Evolutionary conservation across 1,140 invertebrate genomes (phyloP).

Genomic region (Nasonia giraulti): DNA sequence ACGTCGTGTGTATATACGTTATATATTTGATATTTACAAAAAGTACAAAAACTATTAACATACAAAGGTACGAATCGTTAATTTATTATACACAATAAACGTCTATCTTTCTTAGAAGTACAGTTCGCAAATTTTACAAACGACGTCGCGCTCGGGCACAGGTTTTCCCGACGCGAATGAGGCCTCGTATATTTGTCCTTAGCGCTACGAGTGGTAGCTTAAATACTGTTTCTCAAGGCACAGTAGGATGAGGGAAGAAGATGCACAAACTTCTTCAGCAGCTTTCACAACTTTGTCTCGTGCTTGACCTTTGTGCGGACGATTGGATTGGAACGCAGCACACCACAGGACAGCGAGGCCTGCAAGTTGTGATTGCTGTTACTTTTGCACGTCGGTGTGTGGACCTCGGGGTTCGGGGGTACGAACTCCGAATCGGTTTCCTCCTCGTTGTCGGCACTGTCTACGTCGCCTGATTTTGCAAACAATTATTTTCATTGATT

Average conservation of each 20-base stretch:
- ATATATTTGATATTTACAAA: constrained; percentile 31
- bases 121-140: neutral
- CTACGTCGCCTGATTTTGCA: constrained; percentile 76
- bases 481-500: neutral
- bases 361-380: constrained; percentile 52
- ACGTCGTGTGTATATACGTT: neutral
- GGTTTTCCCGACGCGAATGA: neutral
- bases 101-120: neutral
- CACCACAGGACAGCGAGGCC: constrained; percentile 56
- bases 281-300: constrained; percentile 69
- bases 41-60: constrained; percentile 23
- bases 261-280: neutral
- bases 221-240: constrained; percentile 38
- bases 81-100: constrained; percentile 30
- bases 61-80: constrained; percentile 2
- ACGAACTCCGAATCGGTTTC: constrained; percentile 64
- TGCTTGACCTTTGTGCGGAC: constrained; percentile 70
- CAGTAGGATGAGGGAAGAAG: neutral
- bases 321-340: constrained; percentile 65
- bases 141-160: no score
- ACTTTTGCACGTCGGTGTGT: neutral
- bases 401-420: neutral
- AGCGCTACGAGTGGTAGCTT: neutral
- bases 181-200: neutral
- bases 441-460: constrained; percentile 80